phyloP scores from a whole-genome alignment of 2,888 invertebrate species.

The Aspidiotus rigidus region DNA sequence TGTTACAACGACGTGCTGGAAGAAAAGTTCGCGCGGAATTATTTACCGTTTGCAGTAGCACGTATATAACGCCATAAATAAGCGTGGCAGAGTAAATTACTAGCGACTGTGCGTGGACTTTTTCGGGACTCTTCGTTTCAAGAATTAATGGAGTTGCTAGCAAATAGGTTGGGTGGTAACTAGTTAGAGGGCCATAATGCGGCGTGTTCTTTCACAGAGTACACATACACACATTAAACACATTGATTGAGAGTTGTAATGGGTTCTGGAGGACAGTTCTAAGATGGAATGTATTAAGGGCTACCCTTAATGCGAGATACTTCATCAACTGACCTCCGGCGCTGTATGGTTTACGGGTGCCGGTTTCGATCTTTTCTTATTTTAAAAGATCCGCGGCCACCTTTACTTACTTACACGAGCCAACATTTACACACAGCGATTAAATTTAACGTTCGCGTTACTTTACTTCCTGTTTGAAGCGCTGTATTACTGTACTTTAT shows the following conservation, averaged over 20 bases:
- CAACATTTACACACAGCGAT: slow-evolving; percentile 26
- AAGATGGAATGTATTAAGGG: slow-evolving; percentile 31
- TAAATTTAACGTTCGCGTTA: slow-evolving; percentile 26
- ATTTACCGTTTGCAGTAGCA: slow-evolving; percentile 3
- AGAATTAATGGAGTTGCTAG: slow-evolving; percentile 31
- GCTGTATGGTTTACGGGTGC: slow-evolving; percentile 23
- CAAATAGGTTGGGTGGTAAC: slow-evolving; percentile 31
- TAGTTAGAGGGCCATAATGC: slow-evolving; percentile 24
- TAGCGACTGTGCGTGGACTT: slow-evolving; percentile 22
- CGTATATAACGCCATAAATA: slow-evolving; percentile 28
- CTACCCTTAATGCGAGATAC: slow-evolving; percentile 34
- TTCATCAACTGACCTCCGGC: slow-evolving; percentile 33
- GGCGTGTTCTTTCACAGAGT: slow-evolving; percentile 6
- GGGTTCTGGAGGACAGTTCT: slow-evolving; percentile 31
- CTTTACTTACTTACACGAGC: slow-evolving; percentile 24
- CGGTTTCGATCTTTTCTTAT: slow-evolving; percentile 13
- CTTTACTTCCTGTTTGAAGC: slow-evolving; percentile 3
- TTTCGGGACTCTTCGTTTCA: slow-evolving; percentile 28
- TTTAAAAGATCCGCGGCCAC: slow-evolving; percentile 25
- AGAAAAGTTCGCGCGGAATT: slow-evolving; percentile 4
- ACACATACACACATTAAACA: slow-evolving; percentile 22
- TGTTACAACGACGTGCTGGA: slow-evolving; percentile 1
- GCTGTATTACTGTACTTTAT: slow-evolving; percentile 12
- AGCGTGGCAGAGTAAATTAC: slow-evolving; percentile 27
- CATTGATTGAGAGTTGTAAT: slow-evolving; percentile 35